Base-by-base conservation (phyloP, 2,888 invertebrate species). In the Iselma pallidipennis region DNA sequence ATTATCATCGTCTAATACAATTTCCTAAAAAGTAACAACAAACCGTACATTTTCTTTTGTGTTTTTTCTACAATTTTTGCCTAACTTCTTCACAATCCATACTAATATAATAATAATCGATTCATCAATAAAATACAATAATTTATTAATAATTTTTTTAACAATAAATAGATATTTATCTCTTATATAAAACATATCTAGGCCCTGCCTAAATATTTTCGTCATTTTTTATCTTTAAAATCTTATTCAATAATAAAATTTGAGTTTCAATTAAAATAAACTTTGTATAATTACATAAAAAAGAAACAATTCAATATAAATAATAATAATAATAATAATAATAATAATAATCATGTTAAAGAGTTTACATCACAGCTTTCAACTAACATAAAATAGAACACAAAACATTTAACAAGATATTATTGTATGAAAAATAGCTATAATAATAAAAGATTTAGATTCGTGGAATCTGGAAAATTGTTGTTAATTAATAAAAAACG, bases 361-460 rank as follows among this genome's bases (percentile, higher is more conserved):
- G 16, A 37, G 37, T 37, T 37, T 71, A 75, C 71, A 75, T 75
- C 75, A 75, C 75, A 75, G 74, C 63, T 55, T 59, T 61, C 42
- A 68, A 55, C 26, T 28, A 29, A 55, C 25, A 37, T 21, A 31
- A 49, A 23, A 31, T 56, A 21, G 49, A 56, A 29, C 49, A 49
- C 49, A 56, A 49, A 25, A 31, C 28, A 26, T 48, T 33, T 48
- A 29, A 56, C 49, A 49, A 56, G 14, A 37, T 42, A 21, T 31
- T 26, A 42, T 55, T 14, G 29, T 37, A 37, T 6, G n/a, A 37
- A 19, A 29, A 45, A 29, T 55, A 16, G 37, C 42, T 28, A 51
- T 45, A 45, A 21, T n/a, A 37, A 16, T 37, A 14, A 37, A 37
- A 37, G 7, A 16, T 37, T 37, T 16, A 37, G 37, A 37, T 28